Evolutionary conservation across 92 coral and sea anemone species (phyloP), one percentile per base, ranked within the genome.

Genomic region (Porites cylindrica): DNA sequence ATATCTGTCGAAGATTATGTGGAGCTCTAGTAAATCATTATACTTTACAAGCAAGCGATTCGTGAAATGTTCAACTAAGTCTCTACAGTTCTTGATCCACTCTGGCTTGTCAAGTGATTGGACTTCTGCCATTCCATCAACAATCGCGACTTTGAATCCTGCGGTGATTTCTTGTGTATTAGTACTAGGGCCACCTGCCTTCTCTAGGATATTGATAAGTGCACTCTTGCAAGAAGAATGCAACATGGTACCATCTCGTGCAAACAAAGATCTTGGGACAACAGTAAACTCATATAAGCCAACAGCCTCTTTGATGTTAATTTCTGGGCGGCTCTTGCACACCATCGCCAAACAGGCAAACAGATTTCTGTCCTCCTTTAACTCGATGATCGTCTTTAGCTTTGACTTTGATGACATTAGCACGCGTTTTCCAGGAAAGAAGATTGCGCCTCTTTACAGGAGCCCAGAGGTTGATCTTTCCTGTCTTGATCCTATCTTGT

Each of bases 91-190:
- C 54, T 53, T 66, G 68, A 85, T 79, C 85, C 68, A 59, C 47
- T 23, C 70, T 17, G 90, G 89, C 51, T 89, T 76, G 69, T 89
- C 92, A 10, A 76, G 70, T 70, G 80, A 82, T 23, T 88, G 88
- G 38, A 82, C 81, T 68, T 70, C 92, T 2, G 93, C 93, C 83
- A 90, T 80, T 43, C 72, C 87, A 75, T 90, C 90, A 52, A 85
- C 82, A 14, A 89, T 84, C 8, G 64, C 75, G 67, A 89, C 89
- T 77, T 70, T 72, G 53, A 68, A n/a, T 10, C 24, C 87, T 56
- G 70, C 69, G 21, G 69, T 82, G 67, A 59, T 82, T 82, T 82
- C 51, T 10, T 24, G 66, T 70, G 62, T 43, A 56, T 21, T 7
- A 12, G 67, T 12, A 62, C 67, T 62, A 62, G 70, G 82, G 82